Percentiles rank a stretch among this genome's conserved stretches.
These are phyloP conservation scores for Electrophaes corylata DNA, from an alignment of 2,888 invertebrate genomes.

Conservation along the genomic window DNA sequence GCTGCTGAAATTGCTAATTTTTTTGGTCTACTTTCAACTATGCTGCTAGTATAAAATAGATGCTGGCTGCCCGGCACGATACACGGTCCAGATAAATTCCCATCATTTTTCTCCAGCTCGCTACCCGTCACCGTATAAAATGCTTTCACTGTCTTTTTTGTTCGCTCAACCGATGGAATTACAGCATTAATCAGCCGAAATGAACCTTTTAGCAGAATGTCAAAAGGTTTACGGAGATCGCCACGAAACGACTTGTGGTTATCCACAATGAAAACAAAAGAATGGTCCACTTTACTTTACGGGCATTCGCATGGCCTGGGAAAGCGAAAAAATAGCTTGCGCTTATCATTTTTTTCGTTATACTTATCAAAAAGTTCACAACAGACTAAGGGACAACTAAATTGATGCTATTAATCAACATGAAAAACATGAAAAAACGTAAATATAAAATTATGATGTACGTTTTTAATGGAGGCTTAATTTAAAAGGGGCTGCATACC, in stretches of 20 bases:
- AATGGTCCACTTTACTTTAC: constrained; percentile 55
- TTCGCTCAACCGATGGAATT: constrained; percentile 70
- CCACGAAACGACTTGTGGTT: constrained; percentile 61
- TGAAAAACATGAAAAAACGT: constrained; percentile 25
- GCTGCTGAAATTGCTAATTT: constrained; percentile 32
- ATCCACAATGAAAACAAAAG: constrained; percentile 73
- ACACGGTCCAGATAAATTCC: constrained; percentile 69
- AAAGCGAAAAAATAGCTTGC: constrained; percentile 32
- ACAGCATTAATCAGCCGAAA: constrained; percentile 77
- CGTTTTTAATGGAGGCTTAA: constrained; percentile 25
- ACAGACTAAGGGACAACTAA: constrained; percentile 13
- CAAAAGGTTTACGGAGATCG: constrained; percentile 76
- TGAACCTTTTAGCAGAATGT: constrained; percentile 80
- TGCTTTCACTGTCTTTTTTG: constrained; percentile 70
- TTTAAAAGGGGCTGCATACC: constrained; percentile 24
- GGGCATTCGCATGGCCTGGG: constrained; percentile 49
- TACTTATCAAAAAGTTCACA: constrained; percentile 18
- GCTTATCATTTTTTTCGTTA: constrained; percentile 28
- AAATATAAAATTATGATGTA: constrained; percentile 22
- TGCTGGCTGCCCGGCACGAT: constrained; percentile 55
- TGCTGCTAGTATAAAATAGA: constrained; percentile 54
- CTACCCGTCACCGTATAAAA: constrained; percentile 68
- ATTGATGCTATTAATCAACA: constrained; percentile 25
- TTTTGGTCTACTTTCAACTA: constrained; percentile 40
- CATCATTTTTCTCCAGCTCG: constrained; percentile 71